Conservation (phyloP, 2,888 invertebrate species). For the Spicauda simplicius region DNA sequence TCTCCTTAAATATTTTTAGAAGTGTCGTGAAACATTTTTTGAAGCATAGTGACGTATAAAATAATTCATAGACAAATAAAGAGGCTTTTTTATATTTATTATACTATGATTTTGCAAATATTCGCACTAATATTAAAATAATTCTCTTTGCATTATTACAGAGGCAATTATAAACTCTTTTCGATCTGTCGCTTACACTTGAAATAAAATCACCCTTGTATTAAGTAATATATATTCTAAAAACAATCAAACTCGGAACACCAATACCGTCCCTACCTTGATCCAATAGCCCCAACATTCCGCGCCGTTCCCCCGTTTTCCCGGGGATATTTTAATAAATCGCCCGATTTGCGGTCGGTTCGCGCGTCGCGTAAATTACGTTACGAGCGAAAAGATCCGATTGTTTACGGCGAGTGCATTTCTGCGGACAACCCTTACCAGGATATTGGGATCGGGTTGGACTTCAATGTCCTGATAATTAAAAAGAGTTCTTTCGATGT, state of each 20-base stretch:
- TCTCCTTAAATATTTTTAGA: too few species aligned
- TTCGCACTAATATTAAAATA: too few species aligned
- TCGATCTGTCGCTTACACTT: too few species aligned
- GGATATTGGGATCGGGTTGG: neutral
- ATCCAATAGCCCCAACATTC: slow-evolving; percentile 22
- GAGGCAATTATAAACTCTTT: too few species aligned
- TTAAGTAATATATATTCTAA: slow-evolving; percentile 6
- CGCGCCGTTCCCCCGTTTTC: slow-evolving; percentile 11
- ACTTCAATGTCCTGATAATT: neutral
- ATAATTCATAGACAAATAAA: too few species aligned
- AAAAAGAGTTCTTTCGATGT: neutral
- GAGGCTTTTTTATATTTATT: too few species aligned
- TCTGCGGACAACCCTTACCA: slow-evolving; percentile 8
- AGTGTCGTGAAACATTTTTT: too few species aligned
- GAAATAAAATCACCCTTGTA: slow-evolving; percentile 2
- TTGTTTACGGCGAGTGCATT: slow-evolving; percentile 35
- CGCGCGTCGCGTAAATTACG: slow-evolving; percentile 33
- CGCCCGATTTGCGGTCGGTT: slow-evolving; percentile 34
- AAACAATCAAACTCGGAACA: slow-evolving; percentile 29
- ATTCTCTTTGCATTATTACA: too few species aligned
- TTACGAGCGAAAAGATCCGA: slow-evolving; percentile 34
- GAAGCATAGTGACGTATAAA: too few species aligned
- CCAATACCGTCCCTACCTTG: slow-evolving; percentile 16
- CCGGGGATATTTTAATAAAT: slow-evolving; percentile 36
- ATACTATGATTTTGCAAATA: too few species aligned